Conservation (phyloP, 2,113 vertebrate genomes). For the Tenrec ecaudatus region DNA sequence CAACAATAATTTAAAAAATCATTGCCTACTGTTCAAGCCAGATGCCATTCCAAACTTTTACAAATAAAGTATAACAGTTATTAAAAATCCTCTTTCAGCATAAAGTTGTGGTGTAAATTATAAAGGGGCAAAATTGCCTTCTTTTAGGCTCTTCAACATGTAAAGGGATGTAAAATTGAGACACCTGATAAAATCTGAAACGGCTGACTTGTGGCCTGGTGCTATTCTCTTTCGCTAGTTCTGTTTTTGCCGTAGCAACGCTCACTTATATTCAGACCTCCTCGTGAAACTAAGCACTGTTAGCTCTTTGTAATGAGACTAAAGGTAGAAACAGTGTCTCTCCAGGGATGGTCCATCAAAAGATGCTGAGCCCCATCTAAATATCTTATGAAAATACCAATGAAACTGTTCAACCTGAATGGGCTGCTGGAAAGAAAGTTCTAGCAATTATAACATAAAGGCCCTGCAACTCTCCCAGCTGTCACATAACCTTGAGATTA, state of each 20-base stretch:
- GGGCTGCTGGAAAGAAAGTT: too few species aligned
- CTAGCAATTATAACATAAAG: background rate
- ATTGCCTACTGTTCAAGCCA: conserved; percentile 17
- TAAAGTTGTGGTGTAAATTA: conserved; percentile 33
- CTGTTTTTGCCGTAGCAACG: background rate
- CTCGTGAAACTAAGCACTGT: background rate
- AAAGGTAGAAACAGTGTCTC: background rate
- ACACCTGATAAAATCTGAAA: background rate
- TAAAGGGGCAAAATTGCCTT: background rate
- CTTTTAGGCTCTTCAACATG: background rate
- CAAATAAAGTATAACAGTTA: conserved; percentile 41
- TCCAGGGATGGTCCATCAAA: background rate
- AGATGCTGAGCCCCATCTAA: background rate
- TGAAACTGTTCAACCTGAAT: background rate
- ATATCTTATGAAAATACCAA: background rate
- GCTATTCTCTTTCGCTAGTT: background rate
- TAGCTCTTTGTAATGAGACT: background rate
- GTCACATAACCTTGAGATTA: too few species aligned
- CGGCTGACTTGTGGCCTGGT: background rate
- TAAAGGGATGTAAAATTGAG: background rate
- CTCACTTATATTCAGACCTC: background rate
- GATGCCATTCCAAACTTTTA: background rate
- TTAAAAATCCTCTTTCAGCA: conserved; percentile 13
- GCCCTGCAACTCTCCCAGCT: too few species aligned
- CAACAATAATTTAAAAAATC: conserved; percentile 32